Conservation (phyloP, 1,140 invertebrate genomes). For the Rhopalosiphum padi region DNA sequence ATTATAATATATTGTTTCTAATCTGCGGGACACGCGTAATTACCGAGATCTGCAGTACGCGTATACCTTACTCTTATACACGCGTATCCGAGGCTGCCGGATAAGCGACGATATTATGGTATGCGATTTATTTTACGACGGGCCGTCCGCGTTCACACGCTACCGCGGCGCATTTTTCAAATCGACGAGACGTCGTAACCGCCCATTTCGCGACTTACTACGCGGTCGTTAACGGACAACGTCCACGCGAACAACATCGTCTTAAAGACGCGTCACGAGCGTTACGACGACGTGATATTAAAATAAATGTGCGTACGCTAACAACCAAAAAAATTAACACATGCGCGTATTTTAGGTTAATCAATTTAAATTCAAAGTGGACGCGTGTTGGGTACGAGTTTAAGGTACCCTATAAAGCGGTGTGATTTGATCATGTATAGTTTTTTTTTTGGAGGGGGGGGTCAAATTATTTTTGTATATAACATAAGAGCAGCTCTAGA, state of each 20-base stretch:
- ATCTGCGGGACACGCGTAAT: constrained; percentile 3
- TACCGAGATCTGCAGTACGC: neutral
- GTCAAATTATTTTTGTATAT: too few species aligned
- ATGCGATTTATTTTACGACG: neutral
- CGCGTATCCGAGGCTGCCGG: neutral
- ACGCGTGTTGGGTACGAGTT: too few species aligned
- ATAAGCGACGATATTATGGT: neutral
- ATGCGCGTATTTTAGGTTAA: neutral
- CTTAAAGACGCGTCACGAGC: neutral
- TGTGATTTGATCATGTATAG: too few species aligned
- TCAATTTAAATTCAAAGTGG: neutral
- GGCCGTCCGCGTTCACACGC: neutral
- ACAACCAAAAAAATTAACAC: neutral
- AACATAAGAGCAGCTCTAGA: too few species aligned
- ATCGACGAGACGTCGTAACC: neutral
- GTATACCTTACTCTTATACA: neutral
- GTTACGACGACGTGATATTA: neutral
- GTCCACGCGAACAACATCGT: neutral
- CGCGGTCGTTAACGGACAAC: neutral
- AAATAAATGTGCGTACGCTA: neutral
- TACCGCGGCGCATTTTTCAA: neutral
- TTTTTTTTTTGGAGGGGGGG: too few species aligned
- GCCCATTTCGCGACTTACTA: neutral
- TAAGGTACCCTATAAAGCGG: too few species aligned
- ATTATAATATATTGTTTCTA: neutral